Base-by-base conservation (phyloP, 2,888 invertebrate genomes). In the Orthosia incerta region DNA sequence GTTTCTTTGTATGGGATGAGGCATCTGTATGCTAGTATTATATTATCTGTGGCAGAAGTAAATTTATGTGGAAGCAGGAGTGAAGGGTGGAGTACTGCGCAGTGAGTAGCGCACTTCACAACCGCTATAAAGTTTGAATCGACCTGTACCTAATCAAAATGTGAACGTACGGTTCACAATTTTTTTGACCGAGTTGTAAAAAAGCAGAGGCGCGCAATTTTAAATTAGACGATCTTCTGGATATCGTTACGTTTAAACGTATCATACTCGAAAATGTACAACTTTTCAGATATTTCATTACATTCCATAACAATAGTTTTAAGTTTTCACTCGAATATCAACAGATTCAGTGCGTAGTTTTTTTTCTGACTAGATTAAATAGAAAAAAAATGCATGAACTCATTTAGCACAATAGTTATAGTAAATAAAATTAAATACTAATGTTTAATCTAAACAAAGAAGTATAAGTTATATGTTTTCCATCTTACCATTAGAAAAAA, bases 331-430 rank as follows among this genome's bases (percentile, higher is more conserved):
- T 16, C 18, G 23, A 23, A n/a, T 31, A 39, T 51, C 18, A 18
- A 45, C 16, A 16, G 11, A 55, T 45, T 45, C n/a, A 48, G 13
- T 31, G 20, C 13, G 1, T 48, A 3, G 3, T 12, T 2, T 31
- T 48, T 55, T 45, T 66, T 45, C 23, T 23, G 68, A 73, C 68
- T 73, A 79, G 64, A 79, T 53, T 46, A 46, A 65, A 62, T 60
- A 59, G 48, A 26, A 46, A 48, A 55, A 45, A 45, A 48, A 31
- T 4, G 62, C 12, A 63, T 51, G 4, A 55, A 55, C 53, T 71
- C 16, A 78, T 57, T 71, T 65, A 53, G 63, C 7, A 61, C 13
- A 60, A 51, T 53, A 39, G 7, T 63, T 55, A 20, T 20, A 18
- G 39, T 26, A 26, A 20, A 31, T 9, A 39, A 9, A 39, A 64